Percentiles rank a stretch among this genome's conserved stretches.
phyloP scores from a whole-genome alignment of 2,113 vertebrate genomes.

The Edolisoma coerulescens region DNA sequence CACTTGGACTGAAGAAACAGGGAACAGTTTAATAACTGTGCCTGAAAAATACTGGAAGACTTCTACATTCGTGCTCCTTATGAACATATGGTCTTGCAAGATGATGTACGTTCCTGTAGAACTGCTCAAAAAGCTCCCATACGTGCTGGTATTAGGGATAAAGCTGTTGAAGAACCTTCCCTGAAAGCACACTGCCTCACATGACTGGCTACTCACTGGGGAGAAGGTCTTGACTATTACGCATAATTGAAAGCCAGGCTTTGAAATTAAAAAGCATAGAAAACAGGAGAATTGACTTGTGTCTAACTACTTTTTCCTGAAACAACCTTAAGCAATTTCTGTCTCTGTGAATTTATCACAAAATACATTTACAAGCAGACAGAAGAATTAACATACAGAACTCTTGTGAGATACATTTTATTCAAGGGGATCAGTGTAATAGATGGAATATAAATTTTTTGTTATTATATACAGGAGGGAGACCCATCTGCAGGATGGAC shows the following conservation, averaged over 20 bases:
- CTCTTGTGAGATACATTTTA: neutral
- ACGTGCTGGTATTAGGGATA: neutral
- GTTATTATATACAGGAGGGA: neutral
- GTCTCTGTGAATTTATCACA: neutral
- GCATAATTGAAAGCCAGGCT: neutral
- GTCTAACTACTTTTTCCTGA: neutral
- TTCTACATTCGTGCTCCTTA: neutral
- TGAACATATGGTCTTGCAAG: neutral
- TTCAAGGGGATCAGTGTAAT: neutral
- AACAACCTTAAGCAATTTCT: neutral
- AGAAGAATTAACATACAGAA: neutral
- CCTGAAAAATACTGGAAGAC: neutral
- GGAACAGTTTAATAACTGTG: neutral
- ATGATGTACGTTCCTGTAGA: neutral
- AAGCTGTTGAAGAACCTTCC: neutral
- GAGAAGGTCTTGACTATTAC: neutral
- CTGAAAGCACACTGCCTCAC: neutral
- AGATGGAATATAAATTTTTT: neutral
- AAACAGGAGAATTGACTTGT: neutral
- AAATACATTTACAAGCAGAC: neutral
- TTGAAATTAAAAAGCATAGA: neutral
- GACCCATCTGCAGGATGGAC: neutral
- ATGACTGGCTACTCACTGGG: neutral
- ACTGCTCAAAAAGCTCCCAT: neutral
- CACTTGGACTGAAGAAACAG: neutral